Conservation (phyloP, 2,797 vertebrate genomes). For the Cirrhinus molitorella region DNA sequence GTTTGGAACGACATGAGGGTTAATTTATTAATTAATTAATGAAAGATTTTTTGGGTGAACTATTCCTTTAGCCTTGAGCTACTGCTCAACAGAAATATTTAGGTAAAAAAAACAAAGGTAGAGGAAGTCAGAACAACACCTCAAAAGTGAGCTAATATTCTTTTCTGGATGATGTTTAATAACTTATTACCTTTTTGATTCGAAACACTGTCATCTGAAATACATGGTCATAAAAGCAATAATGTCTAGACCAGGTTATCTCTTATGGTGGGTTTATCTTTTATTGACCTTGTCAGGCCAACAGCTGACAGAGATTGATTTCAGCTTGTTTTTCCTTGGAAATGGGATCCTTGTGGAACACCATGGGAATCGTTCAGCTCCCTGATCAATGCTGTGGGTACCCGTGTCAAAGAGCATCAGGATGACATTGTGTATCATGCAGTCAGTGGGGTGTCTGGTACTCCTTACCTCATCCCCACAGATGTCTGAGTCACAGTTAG, state of each 20-base stretch:
- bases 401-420: conserved; percentile 60
- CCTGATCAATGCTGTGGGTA: conserved; percentile 71
- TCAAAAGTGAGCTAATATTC: background rate
- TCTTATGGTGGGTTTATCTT: conserved; percentile 69
- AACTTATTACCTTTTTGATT: conserved; percentile 15
- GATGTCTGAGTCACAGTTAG: conserved; percentile 1
- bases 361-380: conserved; percentile 65
- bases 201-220: background rate
- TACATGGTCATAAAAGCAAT: conserved; percentile 31
- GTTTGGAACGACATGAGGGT: too few relatives aligned
- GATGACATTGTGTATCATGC: conserved; percentile 48
- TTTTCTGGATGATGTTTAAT: background rate
- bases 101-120: background rate
- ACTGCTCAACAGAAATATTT: background rate
- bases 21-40: too few relatives aligned
- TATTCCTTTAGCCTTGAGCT: background rate
- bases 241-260: conserved; percentile 61
- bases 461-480: conserved; percentile 35
- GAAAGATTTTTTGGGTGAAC: too few relatives aligned
- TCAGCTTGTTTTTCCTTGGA: conserved; percentile 72
- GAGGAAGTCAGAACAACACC: background rate
- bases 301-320: conserved; percentile 76
- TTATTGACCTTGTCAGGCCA: conserved; percentile 72
- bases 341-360: conserved; percentile 68
- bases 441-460: conserved; percentile 53